Conservation (phyloP, 2,888 invertebrate genomes). For the Sminthurinus aureus region DNA sequence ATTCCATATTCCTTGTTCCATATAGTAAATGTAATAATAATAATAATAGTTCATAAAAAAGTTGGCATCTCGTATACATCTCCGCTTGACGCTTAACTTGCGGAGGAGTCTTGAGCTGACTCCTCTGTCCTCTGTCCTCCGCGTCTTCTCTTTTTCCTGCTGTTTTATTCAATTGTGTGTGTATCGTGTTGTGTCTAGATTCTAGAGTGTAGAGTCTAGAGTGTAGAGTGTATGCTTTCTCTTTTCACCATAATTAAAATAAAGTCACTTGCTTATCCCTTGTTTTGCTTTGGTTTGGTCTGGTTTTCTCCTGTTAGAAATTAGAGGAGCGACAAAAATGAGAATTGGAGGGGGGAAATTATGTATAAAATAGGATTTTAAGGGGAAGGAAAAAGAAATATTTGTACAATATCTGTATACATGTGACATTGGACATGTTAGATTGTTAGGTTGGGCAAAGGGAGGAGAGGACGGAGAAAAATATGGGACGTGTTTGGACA, state of each 20-base stretch:
- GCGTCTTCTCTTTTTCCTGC: no score
- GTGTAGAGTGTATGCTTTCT: neutral
- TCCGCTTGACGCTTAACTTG: no score
- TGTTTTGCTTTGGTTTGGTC: neutral
- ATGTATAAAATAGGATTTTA: neutral
- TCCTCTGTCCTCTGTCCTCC: no score
- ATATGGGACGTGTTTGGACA: neutral
- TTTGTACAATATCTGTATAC: neutral
- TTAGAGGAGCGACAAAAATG: neutral
- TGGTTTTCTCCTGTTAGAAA: neutral
- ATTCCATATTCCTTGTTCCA: no score
- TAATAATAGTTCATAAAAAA: no score
- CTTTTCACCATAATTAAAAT: neutral
- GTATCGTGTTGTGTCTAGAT: neutral
- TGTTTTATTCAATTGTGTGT: no score
- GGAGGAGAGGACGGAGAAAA: conserved; percentile 5
- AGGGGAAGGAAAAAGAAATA: neutral
- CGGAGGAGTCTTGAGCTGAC: no score
- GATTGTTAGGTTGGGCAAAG: neutral
- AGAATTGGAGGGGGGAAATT: neutral
- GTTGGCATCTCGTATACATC: no score
- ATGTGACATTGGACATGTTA: neutral
- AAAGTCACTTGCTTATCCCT: neutral
- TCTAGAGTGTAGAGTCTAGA: neutral
- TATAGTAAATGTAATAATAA: no score